These are phyloP conservation scores for Clostera curtula DNA, from an alignment of 2,888 invertebrate species.

Conservation along the genomic window DNA sequence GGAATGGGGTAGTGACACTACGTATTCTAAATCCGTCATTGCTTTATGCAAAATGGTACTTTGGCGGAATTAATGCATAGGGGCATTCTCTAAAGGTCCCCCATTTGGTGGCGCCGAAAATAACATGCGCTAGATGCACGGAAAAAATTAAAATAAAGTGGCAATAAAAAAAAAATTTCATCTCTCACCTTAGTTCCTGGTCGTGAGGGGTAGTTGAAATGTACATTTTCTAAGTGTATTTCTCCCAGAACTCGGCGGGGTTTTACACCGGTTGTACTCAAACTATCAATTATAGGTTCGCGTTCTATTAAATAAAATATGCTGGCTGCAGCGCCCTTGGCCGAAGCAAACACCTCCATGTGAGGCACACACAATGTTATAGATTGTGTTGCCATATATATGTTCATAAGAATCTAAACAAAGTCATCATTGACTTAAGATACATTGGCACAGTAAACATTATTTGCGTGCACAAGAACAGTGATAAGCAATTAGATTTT, in stretches of 20 bases:
- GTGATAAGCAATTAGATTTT: no score
- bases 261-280: slow-evolving; percentile 74
- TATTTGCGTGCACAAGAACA: no score
- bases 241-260: slow-evolving; percentile 77
- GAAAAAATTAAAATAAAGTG: no score
- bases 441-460: no score
- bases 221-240: slow-evolving; percentile 80
- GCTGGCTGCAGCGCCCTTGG: slow-evolving; percentile 81
- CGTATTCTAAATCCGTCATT: no score
- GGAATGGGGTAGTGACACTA: no score
- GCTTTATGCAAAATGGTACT: no score
- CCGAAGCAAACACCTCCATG: slow-evolving; percentile 81
- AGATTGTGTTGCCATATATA: slow-evolving; percentile 85
- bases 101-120: no score
- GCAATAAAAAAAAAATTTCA: not conserved
- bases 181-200: slow-evolving; percentile 77
- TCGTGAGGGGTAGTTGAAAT: slow-evolving; percentile 86
- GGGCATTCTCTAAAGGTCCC: no score
- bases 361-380: slow-evolving; percentile 85
- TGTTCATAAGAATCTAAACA: slow-evolving; percentile 81
- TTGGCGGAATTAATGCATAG: no score
- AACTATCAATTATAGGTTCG: slow-evolving; percentile 80
- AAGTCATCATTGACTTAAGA: no score
- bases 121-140: no score
- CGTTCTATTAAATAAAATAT: slow-evolving; percentile 84